Evolutionary conservation across 37 sponge, comb jelly and placozoan species (phyloP), one percentile per base, ranked within the genome.

Genomic region (Lycopodina hypogea): DNA sequence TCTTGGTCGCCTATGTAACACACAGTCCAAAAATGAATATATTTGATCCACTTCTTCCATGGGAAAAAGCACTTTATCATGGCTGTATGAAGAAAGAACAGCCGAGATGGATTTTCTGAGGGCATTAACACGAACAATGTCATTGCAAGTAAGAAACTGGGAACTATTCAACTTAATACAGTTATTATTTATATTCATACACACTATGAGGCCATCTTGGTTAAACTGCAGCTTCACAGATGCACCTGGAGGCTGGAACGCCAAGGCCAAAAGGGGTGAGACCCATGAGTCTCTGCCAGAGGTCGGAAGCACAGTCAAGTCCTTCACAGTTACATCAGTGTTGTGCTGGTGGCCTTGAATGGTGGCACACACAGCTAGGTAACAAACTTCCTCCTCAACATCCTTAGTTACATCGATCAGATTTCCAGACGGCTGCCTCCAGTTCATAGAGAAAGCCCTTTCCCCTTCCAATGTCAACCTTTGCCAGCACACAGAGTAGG

Each of bases 291-390:
- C 35, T 29, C 35, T 45, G 0, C 37, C 22, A 0, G 61, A 56
- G 11, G 32, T 59, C 23, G 91, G 91, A 4, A 90, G 88, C 48
- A 90, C 40, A 59, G 82, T 83, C 22, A 90, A 28, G 18, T 58
- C 68, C 0, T 33, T 58, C 6, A 72, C 83, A 0, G 36, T 42
- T 24, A 77, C 38, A 2, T 36, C n/a, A 0, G n/a, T 39, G 1
- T 48, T 19, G 12, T 65, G 18, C 28, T 78, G 38, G 24, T 40
- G 9, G 17, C 91, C 91, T 37, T 76, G 66, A 39, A 86, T 50
- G 29, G 50, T 60, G 45, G 76, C 23, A 1, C 69, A 75, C 18
- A 90, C 80, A 7, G 55, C 91, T 17, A 83, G 48, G 56, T 75
- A 75, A 0, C 64, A 82, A 32, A 30, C 29, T 3, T 17, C 4